Evolutionary conservation across 2,888 invertebrate species (phyloP).

Genomic region (Reticulitermes lucifugus): DNA sequence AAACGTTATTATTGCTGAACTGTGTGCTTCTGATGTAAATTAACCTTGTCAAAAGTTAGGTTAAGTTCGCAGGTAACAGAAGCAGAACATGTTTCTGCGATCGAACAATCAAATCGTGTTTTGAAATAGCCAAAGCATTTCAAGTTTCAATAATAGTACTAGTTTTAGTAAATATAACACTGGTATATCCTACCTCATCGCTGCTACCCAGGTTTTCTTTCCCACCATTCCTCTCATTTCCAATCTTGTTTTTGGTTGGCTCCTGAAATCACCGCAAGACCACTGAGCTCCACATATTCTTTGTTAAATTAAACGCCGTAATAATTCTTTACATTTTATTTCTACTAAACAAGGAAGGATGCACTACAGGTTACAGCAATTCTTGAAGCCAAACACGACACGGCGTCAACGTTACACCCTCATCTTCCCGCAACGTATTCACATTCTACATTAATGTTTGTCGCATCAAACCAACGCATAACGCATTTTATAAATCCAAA

Average conservation of each 20-base stretch:
- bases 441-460: not conserved
- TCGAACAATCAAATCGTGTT: too few relatives aligned
- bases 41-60: conserved; percentile 6
- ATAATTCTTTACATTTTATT: not conserved
- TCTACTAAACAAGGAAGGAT: not conserved
- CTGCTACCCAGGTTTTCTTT: conserved; percentile 60
- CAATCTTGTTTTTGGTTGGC: conserved; percentile 58
- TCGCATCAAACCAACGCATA: not conserved
- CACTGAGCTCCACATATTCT: not conserved
- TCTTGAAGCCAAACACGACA: conserved; percentile 50
- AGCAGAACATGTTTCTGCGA: too few relatives aligned
- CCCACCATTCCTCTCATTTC: conserved; percentile 63
- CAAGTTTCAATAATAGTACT: not conserved
- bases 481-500: not conserved
- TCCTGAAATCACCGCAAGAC: conserved; percentile 59
- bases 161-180: not conserved
- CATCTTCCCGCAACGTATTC: conserved; percentile 46
- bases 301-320: not conserved
- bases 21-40: too few relatives aligned
- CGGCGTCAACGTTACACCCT: conserved; percentile 56
- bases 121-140: too few relatives aligned
- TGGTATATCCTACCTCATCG: conserved; percentile 60
- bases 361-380: conserved; percentile 36
- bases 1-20: too few relatives aligned
- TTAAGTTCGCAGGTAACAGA: not conserved